These are phyloP conservation scores for Paracyclopina nana DNA, from an alignment of 1,140 invertebrate species.

Conservation along the genomic window DNA sequence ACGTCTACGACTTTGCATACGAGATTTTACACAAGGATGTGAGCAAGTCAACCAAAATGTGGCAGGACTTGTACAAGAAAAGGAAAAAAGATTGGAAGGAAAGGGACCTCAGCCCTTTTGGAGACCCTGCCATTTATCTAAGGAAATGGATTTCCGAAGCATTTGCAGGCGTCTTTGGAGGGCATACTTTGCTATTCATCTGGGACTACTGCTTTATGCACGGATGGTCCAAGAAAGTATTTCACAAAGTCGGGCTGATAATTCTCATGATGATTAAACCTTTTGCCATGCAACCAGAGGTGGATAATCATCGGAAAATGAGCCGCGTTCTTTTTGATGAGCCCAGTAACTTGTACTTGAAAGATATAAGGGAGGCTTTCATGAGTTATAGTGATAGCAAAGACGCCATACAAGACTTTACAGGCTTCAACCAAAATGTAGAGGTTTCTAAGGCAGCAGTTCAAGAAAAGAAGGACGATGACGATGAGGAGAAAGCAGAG, in stretches of 20 bases:
- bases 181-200: background rate
- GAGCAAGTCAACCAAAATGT: background rate
- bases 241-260: background rate
- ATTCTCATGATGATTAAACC: background rate
- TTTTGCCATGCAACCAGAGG: slow-evolving; percentile 4
- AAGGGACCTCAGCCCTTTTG: background rate
- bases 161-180: background rate
- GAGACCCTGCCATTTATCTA: background rate
- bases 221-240: background rate
- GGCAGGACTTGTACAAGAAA: background rate
- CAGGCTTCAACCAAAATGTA: no score
- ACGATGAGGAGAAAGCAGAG: no score
- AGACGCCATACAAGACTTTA: no score
- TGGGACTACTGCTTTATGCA: background rate
- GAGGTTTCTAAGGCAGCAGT: no score
- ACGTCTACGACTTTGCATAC: background rate
- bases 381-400: no score
- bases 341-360: background rate
- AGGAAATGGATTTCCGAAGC: background rate
- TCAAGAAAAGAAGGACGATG: no score
- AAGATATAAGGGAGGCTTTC: background rate
- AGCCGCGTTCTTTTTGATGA: background rate
- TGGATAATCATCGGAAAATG: background rate
- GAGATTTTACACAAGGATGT: background rate
- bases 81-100: background rate